Evolutionary conservation across 2,797 vertebrate genomes (phyloP).

Genomic region (Sebastolobus altivelis): DNA sequence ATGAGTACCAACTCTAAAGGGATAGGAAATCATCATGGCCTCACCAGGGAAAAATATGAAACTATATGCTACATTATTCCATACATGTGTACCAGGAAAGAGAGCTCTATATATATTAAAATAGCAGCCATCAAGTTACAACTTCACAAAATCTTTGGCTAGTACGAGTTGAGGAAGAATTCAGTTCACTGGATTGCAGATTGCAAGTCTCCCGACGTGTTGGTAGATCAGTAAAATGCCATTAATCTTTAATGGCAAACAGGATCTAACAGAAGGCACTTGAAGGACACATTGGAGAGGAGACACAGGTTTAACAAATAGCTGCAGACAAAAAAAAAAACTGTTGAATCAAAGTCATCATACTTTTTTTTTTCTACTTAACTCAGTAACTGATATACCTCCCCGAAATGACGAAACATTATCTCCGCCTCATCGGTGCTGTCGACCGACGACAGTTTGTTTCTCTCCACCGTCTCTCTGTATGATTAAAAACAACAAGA

Average conservation of each 20-base stretch:
- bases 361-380: neutral
- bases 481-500: neutral
- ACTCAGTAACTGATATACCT: neutral
- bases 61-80: conserved; percentile 7
- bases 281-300: conserved; percentile 14
- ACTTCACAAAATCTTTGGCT: conserved; percentile 65
- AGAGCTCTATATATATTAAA: conserved; percentile 17
- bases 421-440: conserved; percentile 1
- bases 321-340: conserved; percentile 5
- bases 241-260: conserved; percentile 31
- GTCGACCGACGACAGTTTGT: neutral
- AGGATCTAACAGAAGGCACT: conserved; percentile 62
- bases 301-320: conserved; percentile 27
- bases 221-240: conserved; percentile 32
- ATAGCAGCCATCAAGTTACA: conserved; percentile 49
- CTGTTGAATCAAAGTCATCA: neutral
- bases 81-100: conserved; percentile 5
- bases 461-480: neutral
- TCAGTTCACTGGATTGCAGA: conserved; percentile 16
- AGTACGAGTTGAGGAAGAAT: conserved; percentile 5
- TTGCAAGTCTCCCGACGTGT: conserved; percentile 4
- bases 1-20: conserved; percentile 26
- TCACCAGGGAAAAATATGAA: conserved; percentile 14
- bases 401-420: neutral
- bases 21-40: neutral